phyloP scores from a whole-genome alignment of 2,888 invertebrate species.

The Netelia fuscicornis region DNA sequence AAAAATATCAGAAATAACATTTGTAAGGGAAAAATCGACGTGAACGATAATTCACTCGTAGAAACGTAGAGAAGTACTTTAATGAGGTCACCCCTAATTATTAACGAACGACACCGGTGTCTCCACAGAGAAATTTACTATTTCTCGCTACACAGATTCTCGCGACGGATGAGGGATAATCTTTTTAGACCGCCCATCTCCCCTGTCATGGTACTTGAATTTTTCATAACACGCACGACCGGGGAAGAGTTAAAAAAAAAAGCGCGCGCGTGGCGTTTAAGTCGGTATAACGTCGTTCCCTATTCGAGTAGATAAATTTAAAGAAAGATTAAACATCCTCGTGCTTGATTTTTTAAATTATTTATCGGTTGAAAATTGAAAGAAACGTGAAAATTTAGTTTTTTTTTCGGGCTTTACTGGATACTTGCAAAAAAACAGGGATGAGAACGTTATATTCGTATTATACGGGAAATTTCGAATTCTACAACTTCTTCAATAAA shows the following conservation, averaged over 20 bases:
- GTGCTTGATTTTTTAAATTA: neutral
- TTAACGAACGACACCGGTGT: constrained; percentile 30
- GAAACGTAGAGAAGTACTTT: neutral
- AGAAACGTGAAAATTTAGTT: no score
- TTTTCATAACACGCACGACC: constrained; percentile 25
- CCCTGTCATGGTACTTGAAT: constrained; percentile 19
- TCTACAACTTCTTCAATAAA: no score
- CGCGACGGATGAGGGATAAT: neutral
- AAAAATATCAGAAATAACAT: neutral
- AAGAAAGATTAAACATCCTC: neutral
- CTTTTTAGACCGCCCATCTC: constrained; percentile 29
- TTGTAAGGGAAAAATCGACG: neutral
- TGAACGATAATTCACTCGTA: constrained; percentile 17
- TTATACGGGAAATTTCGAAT: no score
- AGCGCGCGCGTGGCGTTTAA: neutral
- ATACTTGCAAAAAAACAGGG: no score
- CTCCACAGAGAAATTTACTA: neutral
- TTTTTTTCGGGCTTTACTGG: no score
- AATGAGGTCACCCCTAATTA: constrained; percentile 48
- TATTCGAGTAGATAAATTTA: neutral
- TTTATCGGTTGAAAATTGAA: no score
- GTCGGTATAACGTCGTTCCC: neutral
- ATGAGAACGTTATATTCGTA: no score
- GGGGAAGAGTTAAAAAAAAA: neutral
- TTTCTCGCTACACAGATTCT: neutral